Base-by-base conservation (phyloP, 1,140 invertebrate species). In the Andrena cerasifolii region DNA sequence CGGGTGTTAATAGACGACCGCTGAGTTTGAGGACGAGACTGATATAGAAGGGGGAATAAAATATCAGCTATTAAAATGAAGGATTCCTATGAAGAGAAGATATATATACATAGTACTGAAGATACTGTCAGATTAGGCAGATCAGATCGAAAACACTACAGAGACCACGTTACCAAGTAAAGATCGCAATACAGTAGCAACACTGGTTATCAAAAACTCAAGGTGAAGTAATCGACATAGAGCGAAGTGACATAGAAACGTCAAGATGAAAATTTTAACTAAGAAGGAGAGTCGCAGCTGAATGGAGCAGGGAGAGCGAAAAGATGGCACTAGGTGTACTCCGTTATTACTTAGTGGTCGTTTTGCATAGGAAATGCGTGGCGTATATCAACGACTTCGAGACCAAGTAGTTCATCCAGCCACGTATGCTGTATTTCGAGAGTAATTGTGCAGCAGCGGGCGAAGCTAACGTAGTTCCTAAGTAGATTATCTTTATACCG, bases 401-500 rank as follows among this genome's bases (percentile, higher is more conserved):
- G 59, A 47, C 59, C 24, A 40, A 82, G 59, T 77, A 71, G 54
- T 45, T 76, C 43, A 53, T 47, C n/a, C 53, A 71, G 53, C 63
- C 54, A 61, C 33, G 62, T 51, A 47, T 49, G 47, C 58, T 56
- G 36, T 75, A 67, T 56, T 83, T 51, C 54, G 45, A 43, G 62
- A 61, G 56, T 75, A 67, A 79, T 79, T 67, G 43, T 53, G 7
- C 43, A 24, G 18, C 3, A 40, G 47, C 40, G 16, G 71, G 59
- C n/a, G 51, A 67, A 70, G 43, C 63, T 54, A 61, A 49, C 59
- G 47, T 53, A 83, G 51, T 76, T 83, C 68, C 51, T 83, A 84
- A 84, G 80, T 79, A 58, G 80, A 84, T 83, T 80, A 84, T 68
- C 76, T 79, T 84, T 79, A 84, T 79, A 79, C 61, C 62, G 18